These are phyloP conservation scores for Leptarthrus brevirostris DNA, from an alignment of 2,888 invertebrate species.

Conservation along the genomic window DNA sequence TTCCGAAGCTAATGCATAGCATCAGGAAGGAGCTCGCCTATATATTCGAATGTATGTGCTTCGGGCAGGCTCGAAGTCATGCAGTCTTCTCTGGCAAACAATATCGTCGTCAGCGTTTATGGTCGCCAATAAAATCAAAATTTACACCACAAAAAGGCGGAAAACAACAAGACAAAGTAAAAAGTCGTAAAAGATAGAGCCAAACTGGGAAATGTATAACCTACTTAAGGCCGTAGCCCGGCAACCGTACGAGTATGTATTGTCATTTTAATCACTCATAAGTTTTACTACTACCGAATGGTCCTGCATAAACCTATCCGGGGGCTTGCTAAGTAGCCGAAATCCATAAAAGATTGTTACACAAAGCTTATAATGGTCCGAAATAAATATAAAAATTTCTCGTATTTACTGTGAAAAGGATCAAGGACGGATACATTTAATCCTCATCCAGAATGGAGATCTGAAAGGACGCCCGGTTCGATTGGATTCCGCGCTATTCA, in stretches of 20 bases:
- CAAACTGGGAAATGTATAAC: neutral
- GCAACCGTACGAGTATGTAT: neutral
- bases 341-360: neutral
- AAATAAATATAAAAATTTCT: neutral
- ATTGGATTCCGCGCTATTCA: neutral
- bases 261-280: slow-evolving; percentile 11
- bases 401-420: neutral
- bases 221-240: neutral
- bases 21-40: too few relatives aligned
- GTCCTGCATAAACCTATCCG: neutral
- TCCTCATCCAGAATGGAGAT: neutral
- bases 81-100: neutral
- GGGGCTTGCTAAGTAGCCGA: too few relatives aligned
- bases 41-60: neutral
- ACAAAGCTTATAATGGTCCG: neutral
- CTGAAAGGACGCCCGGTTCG: neutral
- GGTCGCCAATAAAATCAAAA: slow-evolving; percentile 9
- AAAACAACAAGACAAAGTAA: neutral
- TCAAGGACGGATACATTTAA: neutral
- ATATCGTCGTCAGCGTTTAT: neutral
- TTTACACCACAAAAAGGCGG: neutral
- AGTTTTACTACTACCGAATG: neutral
- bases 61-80: neutral
- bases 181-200: neutral
- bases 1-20: neutral